Evolutionary conservation across 1,140 invertebrate genomes (phyloP), one percentile per base, ranked within the genome.

Genomic region (Halotydeus destructor): DNA sequence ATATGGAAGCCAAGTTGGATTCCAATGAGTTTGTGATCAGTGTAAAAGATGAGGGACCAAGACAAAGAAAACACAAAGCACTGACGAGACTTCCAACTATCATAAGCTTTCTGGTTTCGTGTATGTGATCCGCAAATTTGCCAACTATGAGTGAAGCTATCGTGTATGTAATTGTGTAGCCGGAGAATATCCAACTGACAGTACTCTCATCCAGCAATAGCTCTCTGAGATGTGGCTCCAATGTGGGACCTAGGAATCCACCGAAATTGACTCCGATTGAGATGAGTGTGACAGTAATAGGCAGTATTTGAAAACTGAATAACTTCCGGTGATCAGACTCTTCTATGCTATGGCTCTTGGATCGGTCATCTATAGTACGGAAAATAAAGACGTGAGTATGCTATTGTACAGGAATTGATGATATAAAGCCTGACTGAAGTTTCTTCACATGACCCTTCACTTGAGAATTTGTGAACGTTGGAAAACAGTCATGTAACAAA

Each of bases 211-310:
- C 21, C 8, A 49, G 21, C 43, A 38, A 5, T 9, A 36, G 45
- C 45, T 60, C 12, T n/a, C 69, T 55, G 37, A 80, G 56, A 62
- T 78, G 75, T 21, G 76, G 75, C 53, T 77, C 73, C 41, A 79
- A 55, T 1, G 74, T 78, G 2, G 77, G 76, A 58, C 79, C 77
- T 16, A 79, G 56, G 54, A 76, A 75, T 2, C 73, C 69, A 72
- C 72, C 76, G 0, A 70, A 70, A 49, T 72, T 72, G 0, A 75
- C 71, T 4, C 69, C 66, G 2, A 76, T 59, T 3, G 73, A 60
- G 12, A 78, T 69, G 11, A 76, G 69, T n/a, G n/a, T n/a, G n/a
- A n/a, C n/a, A n/a, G n/a, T n/a, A n/a, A n/a, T n/a, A 16, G 74
- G 60, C 4, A 76, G 67, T 5, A 71, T 65, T 1, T 74, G 72